Percentiles rank a stretch among this genome's conserved stretches.
Conservation (phyloP, 2,797 vertebrate genomes). For the Myotis planiceps region DNA sequence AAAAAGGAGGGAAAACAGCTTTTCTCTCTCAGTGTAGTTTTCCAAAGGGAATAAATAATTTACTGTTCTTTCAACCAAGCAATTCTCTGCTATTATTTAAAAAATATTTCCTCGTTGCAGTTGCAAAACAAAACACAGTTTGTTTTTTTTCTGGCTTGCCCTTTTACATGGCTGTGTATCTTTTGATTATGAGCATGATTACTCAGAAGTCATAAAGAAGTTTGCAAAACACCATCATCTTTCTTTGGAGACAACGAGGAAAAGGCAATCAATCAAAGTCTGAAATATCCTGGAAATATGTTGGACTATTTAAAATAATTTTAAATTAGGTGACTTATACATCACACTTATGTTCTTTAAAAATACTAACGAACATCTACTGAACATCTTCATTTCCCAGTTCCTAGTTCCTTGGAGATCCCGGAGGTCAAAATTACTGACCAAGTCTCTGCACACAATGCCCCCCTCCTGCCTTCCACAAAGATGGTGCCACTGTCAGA, state of each 20-base stretch:
- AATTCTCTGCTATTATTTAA: conserved; percentile 83
- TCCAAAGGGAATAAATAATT: conserved; percentile 87
- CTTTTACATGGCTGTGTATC: neutral
- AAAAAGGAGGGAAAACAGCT: conserved; percentile 17
- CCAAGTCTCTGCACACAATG: rapidly evolving
- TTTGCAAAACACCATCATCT: neutral
- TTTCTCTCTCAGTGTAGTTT: conserved; percentile 83
- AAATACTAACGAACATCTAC: neutral
- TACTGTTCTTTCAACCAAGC: conserved; percentile 82
- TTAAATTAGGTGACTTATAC: neutral
- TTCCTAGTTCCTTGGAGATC: neutral
- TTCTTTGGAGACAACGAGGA: neutral
- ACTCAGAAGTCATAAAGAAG: neutral
- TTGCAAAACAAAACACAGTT: conserved; percentile 67
- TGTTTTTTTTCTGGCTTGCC: neutral
- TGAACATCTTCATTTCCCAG: neutral
- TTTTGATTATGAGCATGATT: neutral
- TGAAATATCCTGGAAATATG: neutral
- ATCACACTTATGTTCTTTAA: neutral
- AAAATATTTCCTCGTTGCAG: conserved; percentile 74
- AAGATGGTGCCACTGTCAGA: neutral
- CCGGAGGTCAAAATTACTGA: neutral
- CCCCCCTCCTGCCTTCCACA: neutral
- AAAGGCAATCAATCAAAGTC: neutral
- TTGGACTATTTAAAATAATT: neutral